A percentile compares a stretch with the other conserved stretches of the same genome.
Evolutionary conservation across 2,888 invertebrate species (phyloP).

Genomic region (Xanthia togata): DNA sequence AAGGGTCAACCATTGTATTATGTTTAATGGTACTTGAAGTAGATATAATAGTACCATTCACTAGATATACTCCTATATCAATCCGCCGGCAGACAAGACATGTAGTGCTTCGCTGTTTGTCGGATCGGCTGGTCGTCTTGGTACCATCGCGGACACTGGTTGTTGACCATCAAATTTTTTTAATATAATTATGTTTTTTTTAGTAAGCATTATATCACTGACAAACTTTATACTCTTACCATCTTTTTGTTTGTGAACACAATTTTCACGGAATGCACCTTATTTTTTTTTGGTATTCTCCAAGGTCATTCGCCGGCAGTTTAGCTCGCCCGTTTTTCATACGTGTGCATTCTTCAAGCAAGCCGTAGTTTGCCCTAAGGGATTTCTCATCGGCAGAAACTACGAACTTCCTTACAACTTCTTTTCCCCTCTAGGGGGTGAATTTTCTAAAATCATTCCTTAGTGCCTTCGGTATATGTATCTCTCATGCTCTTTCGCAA

Average conservation of each 20-base stretch:
- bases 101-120: neutral
- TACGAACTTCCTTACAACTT: no score
- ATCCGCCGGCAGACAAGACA: neutral
- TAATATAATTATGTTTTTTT: neutral
- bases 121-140: neutral
- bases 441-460: no score
- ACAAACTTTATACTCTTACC: neutral
- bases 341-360: no score
- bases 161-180: neutral
- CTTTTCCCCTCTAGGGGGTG: no score
- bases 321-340: neutral
- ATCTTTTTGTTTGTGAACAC: neutral
- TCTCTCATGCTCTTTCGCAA: neutral
- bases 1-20: conserved; percentile 23
- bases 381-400: neutral
- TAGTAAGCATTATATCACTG: neutral
- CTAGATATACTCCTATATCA: conserved; percentile 2
- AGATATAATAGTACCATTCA: neutral
- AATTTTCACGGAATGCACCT: neutral
- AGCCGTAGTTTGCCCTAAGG: neutral
- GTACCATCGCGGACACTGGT: no score
- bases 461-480: no score
- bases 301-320: no score
- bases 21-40: neutral
- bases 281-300: neutral